Evolutionary conservation across 2,113 vertebrate genomes (phyloP), one percentile per base, ranked within the genome.

Genomic region (Arothron firmamentum): DNA sequence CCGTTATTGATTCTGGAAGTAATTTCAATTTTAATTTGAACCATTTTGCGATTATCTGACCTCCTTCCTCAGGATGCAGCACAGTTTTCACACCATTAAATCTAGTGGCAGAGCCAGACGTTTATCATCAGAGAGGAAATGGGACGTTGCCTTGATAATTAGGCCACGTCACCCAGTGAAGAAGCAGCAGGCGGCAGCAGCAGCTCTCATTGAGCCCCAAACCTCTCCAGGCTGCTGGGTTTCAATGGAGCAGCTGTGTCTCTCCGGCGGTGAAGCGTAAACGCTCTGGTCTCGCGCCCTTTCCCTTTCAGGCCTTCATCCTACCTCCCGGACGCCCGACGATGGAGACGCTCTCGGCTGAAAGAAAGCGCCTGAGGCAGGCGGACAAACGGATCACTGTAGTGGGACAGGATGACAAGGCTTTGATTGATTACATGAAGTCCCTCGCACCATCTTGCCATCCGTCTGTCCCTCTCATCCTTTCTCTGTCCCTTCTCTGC

Each of bases 131-230:
- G 17, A 38, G 51, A 48, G 56, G 54, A 65, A 60, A 55, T 46
- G 18, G 55, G 61, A 65, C 73, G 23, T 73, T 87, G 55, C 47
- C 56, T 67, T 59, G 64, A 75, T 77, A 76, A 88, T 88, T 83
- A 78, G 74, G 62, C 79, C 72, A 56, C 48, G 70, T 77, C 84
- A 89, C 85, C 85, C 85, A 85, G 85, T 68, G 82, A 77, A 85
- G 74, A 74, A 80, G 78, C 75, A 51, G 72, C 42, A 60, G 67
- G 58, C 88, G 87, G 87, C 88, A 87, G 84, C 88, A 88, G 87
- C 88, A 87, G 84, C 84, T 74, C 72, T 72, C 69, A 55, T 48
- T 65, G 67, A 52, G 69, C 63, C 70, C 56, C 57, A 38, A 56
- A 79, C 76, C 76, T 74, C 69, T 64, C 52, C 9, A 49, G 56